These are phyloP conservation scores for Myiagra hebetior DNA, from an alignment of 2,113 vertebrate species.

Conservation along the genomic window DNA sequence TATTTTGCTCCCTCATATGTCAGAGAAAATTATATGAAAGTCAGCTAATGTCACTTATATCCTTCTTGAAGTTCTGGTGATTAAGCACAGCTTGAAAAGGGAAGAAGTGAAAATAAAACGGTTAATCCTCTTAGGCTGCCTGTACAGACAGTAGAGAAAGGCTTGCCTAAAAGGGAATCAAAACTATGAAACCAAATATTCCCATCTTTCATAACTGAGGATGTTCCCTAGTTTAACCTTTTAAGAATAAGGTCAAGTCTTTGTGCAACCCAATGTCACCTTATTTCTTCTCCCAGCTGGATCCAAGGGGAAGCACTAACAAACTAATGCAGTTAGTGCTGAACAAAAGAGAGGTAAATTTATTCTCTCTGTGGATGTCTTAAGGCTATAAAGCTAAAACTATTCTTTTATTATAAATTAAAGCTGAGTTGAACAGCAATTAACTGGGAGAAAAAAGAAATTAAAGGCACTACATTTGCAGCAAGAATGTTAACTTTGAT, in stretches of 20 bases:
- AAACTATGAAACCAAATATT: neutral
- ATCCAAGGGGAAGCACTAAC: neutral
- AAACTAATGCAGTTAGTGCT: neutral
- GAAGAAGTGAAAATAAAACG: neutral
- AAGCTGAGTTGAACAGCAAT: neutral
- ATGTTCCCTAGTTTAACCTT: neutral
- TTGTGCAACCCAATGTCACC: neutral
- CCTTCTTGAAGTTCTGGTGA: neutral
- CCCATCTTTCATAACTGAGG: neutral
- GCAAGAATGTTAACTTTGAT: conserved; percentile 5
- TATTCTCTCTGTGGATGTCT: neutral
- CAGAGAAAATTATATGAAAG: neutral
- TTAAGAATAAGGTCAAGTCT: neutral
- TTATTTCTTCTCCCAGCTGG: neutral
- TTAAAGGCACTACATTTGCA: neutral
- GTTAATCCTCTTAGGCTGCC: neutral
- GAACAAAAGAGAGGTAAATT: neutral
- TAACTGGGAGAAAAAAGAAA: neutral
- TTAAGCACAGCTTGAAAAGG: neutral
- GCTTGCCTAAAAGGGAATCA: neutral
- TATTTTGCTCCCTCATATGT: neutral
- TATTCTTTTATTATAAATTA: neutral
- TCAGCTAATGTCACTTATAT: neutral
- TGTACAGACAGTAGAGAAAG: neutral
- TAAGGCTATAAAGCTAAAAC: neutral